Base-by-base conservation (phyloP, 2,113 vertebrate species). In the Clarias gariepinus region DNA sequence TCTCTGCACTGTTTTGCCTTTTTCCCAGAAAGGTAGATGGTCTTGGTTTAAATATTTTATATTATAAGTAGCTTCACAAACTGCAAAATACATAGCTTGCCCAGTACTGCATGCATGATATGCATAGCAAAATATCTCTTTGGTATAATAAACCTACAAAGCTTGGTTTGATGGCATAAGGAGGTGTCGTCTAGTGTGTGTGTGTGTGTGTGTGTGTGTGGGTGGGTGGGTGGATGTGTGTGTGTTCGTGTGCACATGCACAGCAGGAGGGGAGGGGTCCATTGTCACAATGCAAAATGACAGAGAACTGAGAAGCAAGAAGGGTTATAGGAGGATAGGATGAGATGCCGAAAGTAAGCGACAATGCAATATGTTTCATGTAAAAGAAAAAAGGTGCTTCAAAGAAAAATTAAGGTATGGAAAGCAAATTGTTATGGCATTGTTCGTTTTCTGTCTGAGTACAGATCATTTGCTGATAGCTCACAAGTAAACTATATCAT, bases 361-460 rank as follows among this genome's bases (percentile, higher is more conserved):
- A 69, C 61, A 25, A 69, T 23, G 52, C 69, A 61, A 63, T 83
- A 33, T 77, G 30, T 82, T 85, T 84, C 84, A 47, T 77, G 52
- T 61, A 21, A 61, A 71, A 28, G 23, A 47, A 52, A 71, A 63
- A 66, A 52, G 63, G 63, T 9, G 13, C 30, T 30, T 60, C 12
- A 23, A 73, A 73, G 18, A 73, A 19, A 73, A 73, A 41, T 33
- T 16, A 36, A 58, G 55, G 47, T 28, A 63, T 41, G 78, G 41
- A 64, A 85, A 85, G 60, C 84, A 64, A 60, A 78, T 66, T 85
- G 84, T 64, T 78, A 11, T 85, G n/a, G 13, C 28, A 52, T 63
- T 77, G 58, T 53, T 85, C 71, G 6, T 55, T 85, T 66, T 63
- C 2, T 36, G 18, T 61, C 21, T 41, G 23, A 63, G 53, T 41